Conservation (phyloP, 2,797 vertebrate species). For the Pantherophis alleghaniensis region DNA sequence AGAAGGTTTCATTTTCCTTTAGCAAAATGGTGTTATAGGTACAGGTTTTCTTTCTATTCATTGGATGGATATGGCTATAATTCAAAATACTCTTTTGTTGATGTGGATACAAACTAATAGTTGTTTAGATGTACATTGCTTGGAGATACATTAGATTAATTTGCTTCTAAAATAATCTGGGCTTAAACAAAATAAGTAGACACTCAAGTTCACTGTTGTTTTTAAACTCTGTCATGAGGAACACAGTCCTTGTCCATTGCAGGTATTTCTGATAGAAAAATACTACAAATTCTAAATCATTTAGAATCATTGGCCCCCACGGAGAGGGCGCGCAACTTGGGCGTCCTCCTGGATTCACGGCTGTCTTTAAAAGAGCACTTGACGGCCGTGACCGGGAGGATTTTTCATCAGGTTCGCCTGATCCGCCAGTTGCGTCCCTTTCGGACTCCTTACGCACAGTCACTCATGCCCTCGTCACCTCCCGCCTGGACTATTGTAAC, state of each 20-base stretch:
- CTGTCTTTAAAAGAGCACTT: too few relatives aligned
- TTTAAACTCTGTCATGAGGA: neutral
- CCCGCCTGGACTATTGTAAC: too few relatives aligned
- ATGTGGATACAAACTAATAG: slow-evolving; percentile 15
- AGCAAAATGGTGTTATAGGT: neutral
- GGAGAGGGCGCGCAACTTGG: too few relatives aligned
- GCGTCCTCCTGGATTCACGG: too few relatives aligned
- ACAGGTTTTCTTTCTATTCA: neutral
- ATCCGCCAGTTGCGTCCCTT: too few relatives aligned
- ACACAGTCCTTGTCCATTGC: slow-evolving; percentile 35
- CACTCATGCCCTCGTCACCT: too few relatives aligned
- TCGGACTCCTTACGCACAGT: too few relatives aligned
- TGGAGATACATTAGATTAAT: slow-evolving; percentile 18
- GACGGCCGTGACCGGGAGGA: too few relatives aligned
- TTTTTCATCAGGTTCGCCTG: too few relatives aligned
- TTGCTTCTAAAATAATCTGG: slow-evolving; percentile 42
- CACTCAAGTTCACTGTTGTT: neutral
- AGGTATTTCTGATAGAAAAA: slow-evolving; percentile 35
- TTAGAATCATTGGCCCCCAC: too few relatives aligned
- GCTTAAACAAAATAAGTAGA: slow-evolving; percentile 6
- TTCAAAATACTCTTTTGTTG: neutral
- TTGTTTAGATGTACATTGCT: slow-evolving; percentile 2
- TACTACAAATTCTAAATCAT: slow-evolving; percentile 25
- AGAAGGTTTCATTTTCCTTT: slow-evolving; percentile 19
- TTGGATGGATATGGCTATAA: neutral